Conservation (phyloP, 2,113 vertebrate species). For the Pontoporia blainvillei region DNA sequence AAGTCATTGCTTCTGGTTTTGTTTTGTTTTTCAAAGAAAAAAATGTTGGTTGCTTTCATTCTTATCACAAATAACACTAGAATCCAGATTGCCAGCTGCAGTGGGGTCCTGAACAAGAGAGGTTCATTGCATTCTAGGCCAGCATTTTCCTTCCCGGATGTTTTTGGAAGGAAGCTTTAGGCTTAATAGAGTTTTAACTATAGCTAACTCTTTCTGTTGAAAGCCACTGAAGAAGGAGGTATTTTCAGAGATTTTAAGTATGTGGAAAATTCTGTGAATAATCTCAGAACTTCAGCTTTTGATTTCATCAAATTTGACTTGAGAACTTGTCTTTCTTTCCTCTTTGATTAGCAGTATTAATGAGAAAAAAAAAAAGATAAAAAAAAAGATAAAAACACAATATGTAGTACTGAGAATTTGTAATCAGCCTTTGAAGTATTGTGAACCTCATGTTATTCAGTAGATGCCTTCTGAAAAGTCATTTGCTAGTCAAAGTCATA, state of each 20-base stretch:
- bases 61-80: conserved; percentile 36
- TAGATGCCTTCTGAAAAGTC: not conserved
- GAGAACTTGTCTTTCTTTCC: conserved; percentile 1
- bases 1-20: conserved; percentile 40
- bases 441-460: not conserved
- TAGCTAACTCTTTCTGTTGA: not conserved
- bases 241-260: not conserved
- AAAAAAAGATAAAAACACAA: not conserved
- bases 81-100: not conserved
- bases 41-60: conserved; percentile 16
- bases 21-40: conserved; percentile 26
- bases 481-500: not conserved
- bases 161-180: not conserved
- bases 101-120: not conserved
- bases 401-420: not conserved
- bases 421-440: not conserved
- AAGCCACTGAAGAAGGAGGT: not conserved
- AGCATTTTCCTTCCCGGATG: not conserved
- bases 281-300: not conserved
- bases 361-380: not conserved
- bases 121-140: not conserved
- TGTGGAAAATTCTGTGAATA: not conserved
- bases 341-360: not conserved
- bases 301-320: not conserved
- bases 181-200: not conserved